These are phyloP conservation scores for Tenebrosternarchus preto DNA, from an alignment of 2,113 vertebrate genomes.

Conservation along the genomic window DNA sequence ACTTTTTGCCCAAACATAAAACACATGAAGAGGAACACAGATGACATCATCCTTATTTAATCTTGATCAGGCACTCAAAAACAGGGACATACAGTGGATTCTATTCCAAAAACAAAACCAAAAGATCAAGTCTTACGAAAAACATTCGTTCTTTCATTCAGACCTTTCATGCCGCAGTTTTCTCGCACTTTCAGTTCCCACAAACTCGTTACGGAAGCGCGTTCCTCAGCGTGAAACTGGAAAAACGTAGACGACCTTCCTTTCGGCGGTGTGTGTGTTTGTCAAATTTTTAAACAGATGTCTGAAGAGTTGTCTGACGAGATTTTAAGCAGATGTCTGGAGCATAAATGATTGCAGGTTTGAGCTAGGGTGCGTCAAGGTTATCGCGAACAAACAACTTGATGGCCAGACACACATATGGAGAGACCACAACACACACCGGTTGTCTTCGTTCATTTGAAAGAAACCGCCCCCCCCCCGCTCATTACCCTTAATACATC, in stretches of 20 bases:
- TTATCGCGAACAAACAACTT: too few species aligned
- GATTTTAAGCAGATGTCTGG: not conserved
- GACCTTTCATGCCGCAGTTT: too few species aligned
- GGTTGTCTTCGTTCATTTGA: too few species aligned
- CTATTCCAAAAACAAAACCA: not conserved
- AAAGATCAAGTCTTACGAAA: conserved; percentile 1
- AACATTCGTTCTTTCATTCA: not conserved
- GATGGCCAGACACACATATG: too few species aligned
- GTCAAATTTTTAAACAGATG: not conserved
- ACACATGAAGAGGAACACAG: not conserved
- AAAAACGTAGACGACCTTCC: not conserved
- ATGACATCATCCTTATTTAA: conserved; percentile 16
- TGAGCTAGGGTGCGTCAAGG: too few species aligned
- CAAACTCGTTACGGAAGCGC: not conserved
- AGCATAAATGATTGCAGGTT: too few species aligned
- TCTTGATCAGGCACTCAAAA: conserved; percentile 1
- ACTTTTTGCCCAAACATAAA: not conserved
- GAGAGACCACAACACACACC: too few species aligned
- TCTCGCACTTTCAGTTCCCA: not conserved
- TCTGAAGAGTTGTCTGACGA: not conserved
- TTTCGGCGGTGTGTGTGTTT: conserved; percentile 1
- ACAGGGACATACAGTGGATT: conserved; percentile 6
- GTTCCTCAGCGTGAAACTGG: not conserved
- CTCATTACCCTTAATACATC: too few species aligned
- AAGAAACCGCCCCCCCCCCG: too few species aligned